These are phyloP conservation scores for Tragelaphus scriptus DNA, from an alignment of 2,113 vertebrate species.

Conservation along the genomic window DNA sequence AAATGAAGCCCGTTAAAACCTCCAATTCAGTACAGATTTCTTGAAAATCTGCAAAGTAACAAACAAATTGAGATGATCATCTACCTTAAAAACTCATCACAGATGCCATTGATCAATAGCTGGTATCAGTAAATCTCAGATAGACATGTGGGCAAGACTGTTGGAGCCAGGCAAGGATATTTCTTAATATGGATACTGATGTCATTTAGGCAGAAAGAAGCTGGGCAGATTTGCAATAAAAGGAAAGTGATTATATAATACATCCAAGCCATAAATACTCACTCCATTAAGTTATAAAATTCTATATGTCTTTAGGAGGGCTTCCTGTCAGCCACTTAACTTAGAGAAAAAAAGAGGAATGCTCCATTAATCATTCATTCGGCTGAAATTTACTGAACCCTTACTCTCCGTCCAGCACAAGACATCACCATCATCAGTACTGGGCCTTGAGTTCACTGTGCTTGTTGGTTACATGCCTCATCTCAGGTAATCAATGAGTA, in stretches of 20 bases:
- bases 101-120: slow-evolving; percentile 45
- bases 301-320: neutral
- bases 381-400: neutral
- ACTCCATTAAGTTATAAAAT: slow-evolving; percentile 39
- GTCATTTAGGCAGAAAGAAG: slow-evolving; percentile 23
- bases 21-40: neutral
- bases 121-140: slow-evolving; percentile 39
- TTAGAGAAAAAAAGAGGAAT: neutral
- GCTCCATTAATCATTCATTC: neutral
- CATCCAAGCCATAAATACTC: slow-evolving; percentile 22
- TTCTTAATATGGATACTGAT: slow-evolving; percentile 28
- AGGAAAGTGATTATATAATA: neutral
- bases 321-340: slow-evolving; percentile 1
- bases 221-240: neutral
- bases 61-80: neutral
- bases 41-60: slow-evolving; percentile 16
- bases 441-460: neutral
- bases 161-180: slow-evolving; percentile 36
- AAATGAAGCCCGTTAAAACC: neutral
- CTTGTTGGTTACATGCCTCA: neutral
- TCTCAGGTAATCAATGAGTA: neutral
- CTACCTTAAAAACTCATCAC: slow-evolving; percentile 31
- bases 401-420: neutral
- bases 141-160: slow-evolving; percentile 6
- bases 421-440: too few relatives aligned